Base-by-base conservation (phyloP, 2,888 invertebrate genomes). In the Operophtera brumata region DNA sequence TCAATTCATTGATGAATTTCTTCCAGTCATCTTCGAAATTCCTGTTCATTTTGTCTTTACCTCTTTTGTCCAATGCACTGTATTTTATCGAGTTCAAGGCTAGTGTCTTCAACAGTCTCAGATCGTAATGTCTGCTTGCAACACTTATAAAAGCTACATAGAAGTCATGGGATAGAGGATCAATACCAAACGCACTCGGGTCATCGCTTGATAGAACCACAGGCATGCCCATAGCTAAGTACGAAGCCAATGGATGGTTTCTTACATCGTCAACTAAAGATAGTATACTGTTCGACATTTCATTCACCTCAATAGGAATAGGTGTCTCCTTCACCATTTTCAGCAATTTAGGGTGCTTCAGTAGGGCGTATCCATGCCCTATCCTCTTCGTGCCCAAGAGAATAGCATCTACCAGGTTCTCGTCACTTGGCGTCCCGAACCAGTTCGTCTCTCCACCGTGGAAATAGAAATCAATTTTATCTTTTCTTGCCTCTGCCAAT, bases 381-480 rank as follows among this genome's bases (percentile, higher is more conserved):
- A 96, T 94, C 48, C 96, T 91, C 67, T 93, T 93, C 0, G 94
- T 90, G 32, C 94, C 94, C 36, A 96, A 77, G 9, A 96, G 79
- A 20, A 96, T 82, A 0, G 96, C 96, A 70, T 96, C 96, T 10
- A 95, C 79, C 26, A 96, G 79, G 78, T 96, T 96, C 63, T 94
- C 92, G 72, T 96, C 96, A 0, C 92, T 89, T 0, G 86, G 66
- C 6, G 84, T 86, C 7, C 93, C 95, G 62, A 88, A 91, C 94
- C 95, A 94, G 68, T 94, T 93, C 0, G 96, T 96, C 80, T 96
- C 96, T 0, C 95, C 96, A 0, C 94, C 94, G 71, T 96, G 96
- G 64, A 96, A 94, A 69, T 92, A 96, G 66, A 92, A 94, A 42
- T 93, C 88, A 10, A 95, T 83, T 1, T 91, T n/a, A n/a, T n/a